Conservation (phyloP, 2,888 invertebrate genomes). For the Xylocampa areola region DNA sequence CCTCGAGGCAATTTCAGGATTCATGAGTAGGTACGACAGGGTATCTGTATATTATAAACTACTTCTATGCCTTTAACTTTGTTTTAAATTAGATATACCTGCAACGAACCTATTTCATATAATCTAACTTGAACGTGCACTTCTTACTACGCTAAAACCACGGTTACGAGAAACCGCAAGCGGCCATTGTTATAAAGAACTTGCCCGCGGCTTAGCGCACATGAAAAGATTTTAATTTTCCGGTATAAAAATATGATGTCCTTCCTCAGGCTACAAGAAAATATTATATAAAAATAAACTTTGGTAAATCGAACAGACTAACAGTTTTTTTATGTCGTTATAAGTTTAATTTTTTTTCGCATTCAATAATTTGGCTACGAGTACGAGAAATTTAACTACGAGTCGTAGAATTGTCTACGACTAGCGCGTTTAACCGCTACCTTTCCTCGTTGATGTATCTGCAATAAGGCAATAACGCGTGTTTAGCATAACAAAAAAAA, state of each 20-base stretch:
- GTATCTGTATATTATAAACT: conserved; percentile 10
- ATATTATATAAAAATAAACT: too few species aligned
- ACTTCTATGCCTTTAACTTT: not conserved
- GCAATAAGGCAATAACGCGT: conserved; percentile 10
- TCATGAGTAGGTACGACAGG: not conserved
- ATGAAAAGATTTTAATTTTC: too few species aligned
- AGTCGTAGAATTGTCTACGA: too few species aligned
- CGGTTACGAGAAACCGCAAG: conserved; percentile 1
- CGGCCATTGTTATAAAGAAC: not conserved
- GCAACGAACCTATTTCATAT: not conserved
- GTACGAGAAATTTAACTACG: too few species aligned
- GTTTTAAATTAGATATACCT: not conserved
- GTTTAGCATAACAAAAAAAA: conserved; percentile 13
- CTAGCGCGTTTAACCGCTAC: conserved; percentile 8
- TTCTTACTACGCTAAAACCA: not conserved
- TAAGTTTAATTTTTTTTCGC: too few species aligned
- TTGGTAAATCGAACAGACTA: too few species aligned
- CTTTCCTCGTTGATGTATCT: conserved; percentile 4
- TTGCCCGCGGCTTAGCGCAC: too few species aligned
- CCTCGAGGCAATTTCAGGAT: conserved; percentile 26
- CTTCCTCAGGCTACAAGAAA: too few species aligned
- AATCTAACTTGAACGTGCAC: not conserved
- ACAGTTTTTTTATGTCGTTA: too few species aligned
- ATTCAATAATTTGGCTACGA: too few species aligned
- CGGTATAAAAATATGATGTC: too few species aligned